Conservation (phyloP, 1,140 invertebrate genomes). For the Drosophila repleta region DNA sequence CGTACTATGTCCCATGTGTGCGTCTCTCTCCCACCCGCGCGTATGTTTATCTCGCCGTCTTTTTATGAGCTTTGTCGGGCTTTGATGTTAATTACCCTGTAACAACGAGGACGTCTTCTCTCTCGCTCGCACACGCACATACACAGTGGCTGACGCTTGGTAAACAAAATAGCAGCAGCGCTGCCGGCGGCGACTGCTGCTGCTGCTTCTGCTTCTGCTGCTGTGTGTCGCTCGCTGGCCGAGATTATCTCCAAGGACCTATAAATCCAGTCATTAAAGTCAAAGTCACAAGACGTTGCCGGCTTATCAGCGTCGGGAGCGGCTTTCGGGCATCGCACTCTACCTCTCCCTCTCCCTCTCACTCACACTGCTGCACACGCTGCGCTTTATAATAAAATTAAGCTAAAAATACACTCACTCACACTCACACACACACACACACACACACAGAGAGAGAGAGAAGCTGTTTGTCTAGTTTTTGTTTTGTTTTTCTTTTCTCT, state of each 20-base stretch:
- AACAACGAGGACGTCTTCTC: conserved; percentile 61
- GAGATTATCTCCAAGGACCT: conserved; percentile 84
- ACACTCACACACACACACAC: conserved; percentile 2
- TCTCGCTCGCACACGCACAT: background rate
- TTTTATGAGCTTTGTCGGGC: conserved; percentile 81
- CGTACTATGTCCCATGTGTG: conserved; percentile 47
- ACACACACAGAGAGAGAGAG: background rate
- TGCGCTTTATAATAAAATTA: conserved; percentile 77
- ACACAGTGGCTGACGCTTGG: conserved; percentile 33
- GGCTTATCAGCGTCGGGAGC: conserved; percentile 67
- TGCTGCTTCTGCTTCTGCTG: background rate
- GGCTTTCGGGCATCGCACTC: conserved; percentile 22
- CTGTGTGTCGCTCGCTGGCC: conserved; percentile 38
- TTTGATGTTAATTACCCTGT: conserved; percentile 84
- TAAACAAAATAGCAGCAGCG: conserved; percentile 70
- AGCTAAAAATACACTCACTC: conserved; percentile 47
- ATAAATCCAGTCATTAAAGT: conserved; percentile 84
- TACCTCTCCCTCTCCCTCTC: too few relatives aligned
- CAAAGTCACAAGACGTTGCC: conserved; percentile 83
- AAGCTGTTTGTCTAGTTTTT: conserved; percentile 22
- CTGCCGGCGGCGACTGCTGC: too few relatives aligned
- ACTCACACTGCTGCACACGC: background rate
- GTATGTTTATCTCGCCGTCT: conserved; percentile 76
- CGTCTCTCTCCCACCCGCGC: background rate
- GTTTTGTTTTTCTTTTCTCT: conserved; percentile 1